A percentile compares a stretch with the other conserved stretches of the same genome.
phyloP scores from a whole-genome alignment of 2,113 vertebrate genomes.

The Sus scrofa region T2T-Sscrofa CM000830.6:62536501-62537000 shows the following conservation, averaged over 20 bases:
- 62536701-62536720: background rate
- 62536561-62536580: background rate
- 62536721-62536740: background rate
- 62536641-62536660: background rate
- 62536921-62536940: background rate
- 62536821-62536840: background rate
- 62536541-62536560: too few relatives aligned
- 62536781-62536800: background rate
- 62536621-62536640: background rate
- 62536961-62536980: background rate
- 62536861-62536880: background rate
- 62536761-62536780: background rate
- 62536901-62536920: background rate
- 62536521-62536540: too few relatives aligned
- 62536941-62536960: background rate
- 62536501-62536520: too few relatives aligned
- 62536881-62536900: constrained; percentile 32
- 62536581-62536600: background rate
- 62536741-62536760: background rate
- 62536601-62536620: background rate
- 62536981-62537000: constrained; percentile 3
- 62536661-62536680: constrained; percentile 5
- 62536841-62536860: background rate
- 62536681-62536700: background rate
- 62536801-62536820: background rate